Percentiles rank a stretch among this genome's conserved stretches.
Evolutionary conservation across 1,140 invertebrate species (phyloP).

Genomic region (Dendroctonus valens): DNA sequence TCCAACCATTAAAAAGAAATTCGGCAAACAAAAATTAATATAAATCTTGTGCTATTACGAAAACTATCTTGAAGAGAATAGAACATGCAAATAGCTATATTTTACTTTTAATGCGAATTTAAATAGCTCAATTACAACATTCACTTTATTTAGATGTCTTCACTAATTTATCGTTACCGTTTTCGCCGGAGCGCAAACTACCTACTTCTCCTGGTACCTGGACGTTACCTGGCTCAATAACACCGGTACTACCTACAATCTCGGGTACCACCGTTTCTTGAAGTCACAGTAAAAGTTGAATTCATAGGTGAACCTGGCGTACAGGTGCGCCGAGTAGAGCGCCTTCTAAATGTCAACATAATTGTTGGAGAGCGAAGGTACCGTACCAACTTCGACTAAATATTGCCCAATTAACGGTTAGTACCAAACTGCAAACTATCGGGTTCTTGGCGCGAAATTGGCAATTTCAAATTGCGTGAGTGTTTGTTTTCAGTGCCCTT

Average conservation of each 20-base stretch:
- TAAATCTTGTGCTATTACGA: no score
- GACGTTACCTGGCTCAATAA: slow-evolving; percentile 16
- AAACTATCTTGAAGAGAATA: no score
- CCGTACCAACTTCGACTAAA: slow-evolving; percentile 5
- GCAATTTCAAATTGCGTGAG: slow-evolving; percentile 1
- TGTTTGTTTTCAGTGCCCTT: not conserved
- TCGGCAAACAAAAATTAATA: no score
- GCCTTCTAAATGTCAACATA: slow-evolving; percentile 15
- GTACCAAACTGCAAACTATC: not conserved
- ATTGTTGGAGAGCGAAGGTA: slow-evolving; percentile 1
- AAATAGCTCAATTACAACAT: no score
- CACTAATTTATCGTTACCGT: not conserved
- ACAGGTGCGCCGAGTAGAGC: slow-evolving; percentile 17
- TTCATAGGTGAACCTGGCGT: slow-evolving; percentile 13
- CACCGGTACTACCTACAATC: slow-evolving; percentile 21
- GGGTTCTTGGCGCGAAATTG: not conserved
- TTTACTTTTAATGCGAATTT: no score
- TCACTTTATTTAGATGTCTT: no score
- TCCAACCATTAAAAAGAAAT: no score
- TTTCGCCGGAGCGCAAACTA: not conserved
- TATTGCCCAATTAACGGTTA: not conserved
- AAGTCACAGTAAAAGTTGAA: slow-evolving; percentile 18
- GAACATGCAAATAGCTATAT: no score
- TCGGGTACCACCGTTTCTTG: slow-evolving; percentile 17
- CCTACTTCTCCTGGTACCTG: slow-evolving; percentile 11